phyloP scores from a whole-genome alignment of 2,797 vertebrate genomes.

The Phalloptychus januarius region DNA sequence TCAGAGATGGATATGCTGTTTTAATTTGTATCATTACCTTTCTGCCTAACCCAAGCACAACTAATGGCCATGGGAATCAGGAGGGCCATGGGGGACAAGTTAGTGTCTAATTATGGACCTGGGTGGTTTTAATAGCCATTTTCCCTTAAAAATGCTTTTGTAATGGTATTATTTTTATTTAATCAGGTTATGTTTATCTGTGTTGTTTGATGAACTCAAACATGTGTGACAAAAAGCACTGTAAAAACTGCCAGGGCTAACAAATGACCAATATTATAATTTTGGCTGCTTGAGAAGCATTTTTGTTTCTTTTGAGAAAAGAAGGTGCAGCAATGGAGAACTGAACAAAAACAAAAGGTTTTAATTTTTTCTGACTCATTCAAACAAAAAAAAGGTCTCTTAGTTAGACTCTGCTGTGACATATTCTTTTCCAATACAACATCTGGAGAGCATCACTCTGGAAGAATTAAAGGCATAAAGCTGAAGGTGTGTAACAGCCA shows the following conservation, averaged over 20 bases:
- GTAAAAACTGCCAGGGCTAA: not conserved
- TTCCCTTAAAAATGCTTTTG: not conserved
- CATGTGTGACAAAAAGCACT: not conserved
- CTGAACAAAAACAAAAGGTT: conserved; percentile 24
- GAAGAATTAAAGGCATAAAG: conserved; percentile 21
- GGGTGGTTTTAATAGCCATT: not conserved
- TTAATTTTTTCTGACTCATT: conserved; percentile 27
- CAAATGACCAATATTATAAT: not conserved
- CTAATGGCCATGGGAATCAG: not conserved
- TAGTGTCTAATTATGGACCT: not conserved
- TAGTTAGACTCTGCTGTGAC: conserved; percentile 33
- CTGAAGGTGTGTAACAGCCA: conserved; percentile 43
- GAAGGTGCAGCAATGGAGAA: conserved; percentile 25
- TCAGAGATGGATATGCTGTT: not conserved
- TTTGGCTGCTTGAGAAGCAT: conserved; percentile 25
- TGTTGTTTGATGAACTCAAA: not conserved
- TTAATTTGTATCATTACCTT: not conserved
- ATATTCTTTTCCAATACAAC: conserved; percentile 59
- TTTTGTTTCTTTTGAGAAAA: conserved; percentile 41
- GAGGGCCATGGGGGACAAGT: not conserved
- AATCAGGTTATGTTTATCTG: not conserved
- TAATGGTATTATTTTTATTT: not conserved
- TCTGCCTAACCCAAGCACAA: no score
- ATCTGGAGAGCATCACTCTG: conserved; percentile 71
- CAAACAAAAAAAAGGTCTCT: conserved; percentile 8